These are phyloP conservation scores for Eulemur coronatus DNA, from an alignment of 2,797 vertebrate species.

Conservation along the genomic window DNA sequence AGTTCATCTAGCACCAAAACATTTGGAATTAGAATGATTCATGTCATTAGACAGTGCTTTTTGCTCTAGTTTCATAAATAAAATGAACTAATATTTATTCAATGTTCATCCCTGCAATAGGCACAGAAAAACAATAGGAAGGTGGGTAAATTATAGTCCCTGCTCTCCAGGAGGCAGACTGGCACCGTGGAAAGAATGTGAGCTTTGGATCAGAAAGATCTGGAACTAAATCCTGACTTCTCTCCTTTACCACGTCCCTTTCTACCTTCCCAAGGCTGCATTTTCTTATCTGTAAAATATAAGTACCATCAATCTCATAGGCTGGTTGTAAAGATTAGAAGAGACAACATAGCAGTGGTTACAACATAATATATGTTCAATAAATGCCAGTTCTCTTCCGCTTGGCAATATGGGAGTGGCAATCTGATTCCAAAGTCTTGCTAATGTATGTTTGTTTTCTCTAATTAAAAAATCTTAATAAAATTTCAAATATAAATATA, in stretches of 20 bases:
- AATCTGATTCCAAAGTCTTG: neutral
- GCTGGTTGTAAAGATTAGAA: neutral
- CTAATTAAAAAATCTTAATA: neutral
- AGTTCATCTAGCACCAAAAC: neutral
- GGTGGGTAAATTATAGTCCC: neutral
- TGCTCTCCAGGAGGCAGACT: neutral
- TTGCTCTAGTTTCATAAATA: neutral
- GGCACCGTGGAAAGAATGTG: neutral
- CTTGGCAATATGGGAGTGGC: neutral
- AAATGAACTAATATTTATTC: neutral
- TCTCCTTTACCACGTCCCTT: neutral
- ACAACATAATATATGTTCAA: neutral
- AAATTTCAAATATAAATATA: neutral
- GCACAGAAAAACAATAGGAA: neutral
- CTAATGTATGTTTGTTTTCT: neutral
- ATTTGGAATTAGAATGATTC: neutral
- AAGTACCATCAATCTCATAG: neutral
- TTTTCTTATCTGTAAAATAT: neutral
- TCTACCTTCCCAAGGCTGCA: neutral
- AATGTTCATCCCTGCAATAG: neutral
- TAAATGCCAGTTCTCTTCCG: neutral
- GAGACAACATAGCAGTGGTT: neutral
- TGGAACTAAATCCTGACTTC: neutral
- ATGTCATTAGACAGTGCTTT: neutral
- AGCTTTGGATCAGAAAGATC: neutral